phyloP scores from a whole-genome alignment of 2,888 invertebrate genomes.

The Drosophila affinis region DNA sequence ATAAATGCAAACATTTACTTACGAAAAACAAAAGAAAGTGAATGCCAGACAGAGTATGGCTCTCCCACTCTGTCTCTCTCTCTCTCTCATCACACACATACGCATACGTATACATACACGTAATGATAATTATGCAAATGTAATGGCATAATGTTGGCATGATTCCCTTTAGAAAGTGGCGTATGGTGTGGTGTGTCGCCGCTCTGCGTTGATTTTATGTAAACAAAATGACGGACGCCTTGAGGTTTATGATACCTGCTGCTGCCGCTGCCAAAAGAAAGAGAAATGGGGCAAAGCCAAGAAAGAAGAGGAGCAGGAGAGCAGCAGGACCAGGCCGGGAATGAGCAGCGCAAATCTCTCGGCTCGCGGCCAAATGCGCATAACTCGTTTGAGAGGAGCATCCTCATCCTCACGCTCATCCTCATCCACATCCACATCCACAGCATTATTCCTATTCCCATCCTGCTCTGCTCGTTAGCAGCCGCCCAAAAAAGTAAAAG shows the following conservation, averaged over 20 bases:
- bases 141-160: conserved; percentile 69
- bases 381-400: conserved; percentile 62
- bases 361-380: conserved; percentile 67
- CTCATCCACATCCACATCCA: conserved; percentile 2
- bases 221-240: conserved; percentile 75
- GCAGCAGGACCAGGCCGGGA: background rate
- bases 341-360: conserved; percentile 65
- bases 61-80: background rate
- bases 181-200: conserved; percentile 35
- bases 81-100: background rate
- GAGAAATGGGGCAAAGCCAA: conserved; percentile 5
- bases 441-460: conserved; percentile 45
- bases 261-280: conserved; percentile 1
- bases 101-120: conserved; percentile 12
- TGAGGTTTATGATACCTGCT: conserved; percentile 60
- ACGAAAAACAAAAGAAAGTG: conserved; percentile 40
- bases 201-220: conserved; percentile 63
- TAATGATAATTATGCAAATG: conserved; percentile 77
- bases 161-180: conserved; percentile 56
- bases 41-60: background rate
- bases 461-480: conserved; percentile 57
- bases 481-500: conserved; percentile 14
- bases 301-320: conserved; percentile 3
- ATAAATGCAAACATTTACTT: conserved; percentile 70
- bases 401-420: conserved; percentile 17